Evolutionary conservation across 1,140 invertebrate species (phyloP), one percentile per base, ranked within the genome.

Genomic region (Philopotamus ludificatus): DNA sequence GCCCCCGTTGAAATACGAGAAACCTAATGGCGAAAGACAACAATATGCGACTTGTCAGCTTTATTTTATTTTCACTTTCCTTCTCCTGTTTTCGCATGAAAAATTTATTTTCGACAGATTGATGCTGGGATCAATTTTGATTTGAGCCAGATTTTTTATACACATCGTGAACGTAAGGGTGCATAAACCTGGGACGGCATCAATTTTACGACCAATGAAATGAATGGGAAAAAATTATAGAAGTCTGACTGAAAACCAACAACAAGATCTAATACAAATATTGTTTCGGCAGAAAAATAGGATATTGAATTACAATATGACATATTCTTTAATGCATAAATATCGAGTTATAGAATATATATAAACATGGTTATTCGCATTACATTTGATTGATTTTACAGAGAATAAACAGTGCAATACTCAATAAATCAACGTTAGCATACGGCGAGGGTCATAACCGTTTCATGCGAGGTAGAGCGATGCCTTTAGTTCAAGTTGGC

Each of bases 11-110:
- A 57, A 57, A 57, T 57, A 57, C 54, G 54, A 39, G n/a, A 26
- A 28, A 57, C 34, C 54, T 57, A 28, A 57, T 57, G 54, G 54
- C 54, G 54, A 57, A 57, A 57, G 54, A 57, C 54, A 57, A 26
- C 54, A 34, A 34, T 34, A 34, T 12, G 28, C 28, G 28, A 34
- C 28, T 34, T 34, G 28, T 34, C 28, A 34, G 28, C 28, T 34
- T 34, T 34, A 34, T 34, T 34, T 12, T 34, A 34, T 34, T 34
- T 34, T 49, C 3, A 21, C 15, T 18, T 2, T 18, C 47, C 15
- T 21, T 21, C 21, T 49, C 22, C 20, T 18, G 2, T 49, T 49
- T 21, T 12, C 47, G 47, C 47, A 21, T 49, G 47, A 18, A 4
- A 21, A 49, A 18, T 4, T 49, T 49, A 18, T 21, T 7, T 47